Percentiles rank a stretch among this genome's conserved stretches.
Conservation (phyloP, 2,797 vertebrate species). For the Buceros bicornis region DNA sequence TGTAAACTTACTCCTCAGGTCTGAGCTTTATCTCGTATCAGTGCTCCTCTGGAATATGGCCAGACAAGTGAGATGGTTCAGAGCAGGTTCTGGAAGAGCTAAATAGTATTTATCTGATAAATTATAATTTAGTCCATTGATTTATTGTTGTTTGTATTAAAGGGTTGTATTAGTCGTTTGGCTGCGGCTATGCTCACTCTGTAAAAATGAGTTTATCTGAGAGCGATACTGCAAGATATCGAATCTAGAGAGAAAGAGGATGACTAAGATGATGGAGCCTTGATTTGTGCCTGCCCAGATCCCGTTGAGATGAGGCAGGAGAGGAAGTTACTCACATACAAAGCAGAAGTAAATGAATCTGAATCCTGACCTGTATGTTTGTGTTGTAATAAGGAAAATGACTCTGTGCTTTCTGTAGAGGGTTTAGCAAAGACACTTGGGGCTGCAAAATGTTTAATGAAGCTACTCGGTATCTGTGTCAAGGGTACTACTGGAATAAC, state of each 20-base stretch:
- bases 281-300: background rate
- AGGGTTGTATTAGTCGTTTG: background rate
- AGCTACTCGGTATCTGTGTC: slow-evolving; percentile 16
- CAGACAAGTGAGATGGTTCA: background rate
- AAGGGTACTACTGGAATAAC: background rate
- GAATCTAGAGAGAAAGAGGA: background rate
- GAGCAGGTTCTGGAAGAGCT: background rate
- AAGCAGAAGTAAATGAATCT: background rate
- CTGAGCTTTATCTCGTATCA: slow-evolving; percentile 16
- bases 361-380: background rate
- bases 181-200: background rate
- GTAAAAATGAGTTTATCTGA: background rate
- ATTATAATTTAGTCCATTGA: slow-evolving; percentile 35
- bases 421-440: background rate
- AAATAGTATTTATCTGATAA: slow-evolving; percentile 33
- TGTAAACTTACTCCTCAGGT: background rate
- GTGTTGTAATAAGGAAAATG: slow-evolving; percentile 7
- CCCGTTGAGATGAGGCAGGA: background rate
- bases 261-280: background rate
- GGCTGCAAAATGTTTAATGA: slow-evolving; percentile 30
- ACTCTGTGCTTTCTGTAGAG: background rate
- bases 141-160: slow-evolving; percentile 30
- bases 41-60: background rate
- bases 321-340: background rate
- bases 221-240: background rate